Evolutionary conservation across 2,888 invertebrate genomes (phyloP).

Genomic region (Meandrusa payeni): DNA sequence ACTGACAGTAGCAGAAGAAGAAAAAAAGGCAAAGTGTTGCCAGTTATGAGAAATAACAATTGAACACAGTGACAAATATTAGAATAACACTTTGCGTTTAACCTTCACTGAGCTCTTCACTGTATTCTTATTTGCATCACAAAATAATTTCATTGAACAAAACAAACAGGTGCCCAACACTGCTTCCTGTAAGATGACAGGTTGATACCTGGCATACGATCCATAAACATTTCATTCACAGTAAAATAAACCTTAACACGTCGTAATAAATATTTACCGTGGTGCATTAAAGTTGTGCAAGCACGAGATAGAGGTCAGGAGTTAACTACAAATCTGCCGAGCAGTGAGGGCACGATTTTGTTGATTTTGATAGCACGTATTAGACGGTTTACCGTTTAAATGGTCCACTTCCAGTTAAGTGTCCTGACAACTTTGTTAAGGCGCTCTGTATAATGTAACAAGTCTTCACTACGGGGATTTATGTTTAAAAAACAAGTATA

Average conservation of each 20-base stretch:
- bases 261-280: neutral
- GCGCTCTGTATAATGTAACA: too few relatives aligned
- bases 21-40: too few relatives aligned
- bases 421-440: constrained; percentile 11
- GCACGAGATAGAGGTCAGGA: constrained; percentile 44
- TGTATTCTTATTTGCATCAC: constrained; percentile 40
- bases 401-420: constrained; percentile 5
- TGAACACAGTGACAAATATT: too few relatives aligned
- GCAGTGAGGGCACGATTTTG: constrained; percentile 40
- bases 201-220: constrained; percentile 38
- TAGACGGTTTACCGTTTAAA: constrained; percentile 12
- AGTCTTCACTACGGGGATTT: too few relatives aligned
- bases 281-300: neutral
- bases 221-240: constrained; percentile 11
- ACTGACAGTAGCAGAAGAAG: too few relatives aligned
- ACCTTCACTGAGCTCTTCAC: constrained; percentile 29
- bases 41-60: too few relatives aligned
- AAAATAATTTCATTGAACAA: constrained; percentile 58
- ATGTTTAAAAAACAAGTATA: too few relatives aligned
- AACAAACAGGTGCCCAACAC: constrained; percentile 35
- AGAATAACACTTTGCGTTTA: too few relatives aligned
- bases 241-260: constrained; percentile 6
- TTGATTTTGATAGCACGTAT: constrained; percentile 21
- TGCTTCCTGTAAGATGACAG: constrained; percentile 50
- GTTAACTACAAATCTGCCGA: constrained; percentile 48